Percentiles rank a stretch among this genome's conserved stretches.
These are phyloP conservation scores for Champsocephalus esox DNA, from an alignment of 2,797 vertebrate genomes.

Conservation along the genomic window DNA sequence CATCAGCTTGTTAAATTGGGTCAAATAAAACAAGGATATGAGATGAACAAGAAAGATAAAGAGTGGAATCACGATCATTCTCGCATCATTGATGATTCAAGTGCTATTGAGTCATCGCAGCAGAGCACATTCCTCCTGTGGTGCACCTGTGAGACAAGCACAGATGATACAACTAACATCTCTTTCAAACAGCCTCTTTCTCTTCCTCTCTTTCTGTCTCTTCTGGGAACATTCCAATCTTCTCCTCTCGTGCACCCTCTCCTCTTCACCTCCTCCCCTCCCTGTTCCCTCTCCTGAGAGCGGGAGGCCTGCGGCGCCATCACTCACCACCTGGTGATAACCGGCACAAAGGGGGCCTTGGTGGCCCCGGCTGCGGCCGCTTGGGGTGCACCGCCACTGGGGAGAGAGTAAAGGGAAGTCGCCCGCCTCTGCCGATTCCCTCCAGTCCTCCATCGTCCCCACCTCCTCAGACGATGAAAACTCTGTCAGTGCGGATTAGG, in stretches of 20 bases:
- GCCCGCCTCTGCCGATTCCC: conserved; percentile 51
- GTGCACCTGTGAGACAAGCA: conserved; percentile 73
- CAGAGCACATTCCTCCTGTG: conserved; percentile 66
- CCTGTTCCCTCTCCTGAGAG: conserved; percentile 64
- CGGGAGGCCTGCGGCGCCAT: conserved; percentile 74
- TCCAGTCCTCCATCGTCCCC: conserved; percentile 63
- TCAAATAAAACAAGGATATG: conserved; percentile 59
- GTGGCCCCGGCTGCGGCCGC: conserved; percentile 70
- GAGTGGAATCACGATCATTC: conserved; percentile 48
- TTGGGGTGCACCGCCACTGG: conserved; percentile 63
- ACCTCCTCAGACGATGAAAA: conserved; percentile 77
- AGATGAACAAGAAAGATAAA: conserved; percentile 62
- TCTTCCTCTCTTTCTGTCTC: conserved; percentile 61
- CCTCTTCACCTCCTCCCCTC: conserved; percentile 45
- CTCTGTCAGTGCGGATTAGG: conserved; percentile 84
- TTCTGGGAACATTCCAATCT: conserved; percentile 81
- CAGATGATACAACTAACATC: conserved; percentile 55
- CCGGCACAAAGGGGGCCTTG: conserved; percentile 83
- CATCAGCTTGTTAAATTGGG: conserved; percentile 61
- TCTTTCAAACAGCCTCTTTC: conserved; percentile 63
- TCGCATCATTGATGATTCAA: conserved; percentile 50
- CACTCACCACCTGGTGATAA: conserved; percentile 86
- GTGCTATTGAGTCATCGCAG: conserved; percentile 69
- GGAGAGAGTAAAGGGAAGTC: conserved; percentile 69
- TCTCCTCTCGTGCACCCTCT: conserved; percentile 69